phyloP scores from a whole-genome alignment of 2,797 vertebrate species.

The Premnoplex brunnescens region DNA sequence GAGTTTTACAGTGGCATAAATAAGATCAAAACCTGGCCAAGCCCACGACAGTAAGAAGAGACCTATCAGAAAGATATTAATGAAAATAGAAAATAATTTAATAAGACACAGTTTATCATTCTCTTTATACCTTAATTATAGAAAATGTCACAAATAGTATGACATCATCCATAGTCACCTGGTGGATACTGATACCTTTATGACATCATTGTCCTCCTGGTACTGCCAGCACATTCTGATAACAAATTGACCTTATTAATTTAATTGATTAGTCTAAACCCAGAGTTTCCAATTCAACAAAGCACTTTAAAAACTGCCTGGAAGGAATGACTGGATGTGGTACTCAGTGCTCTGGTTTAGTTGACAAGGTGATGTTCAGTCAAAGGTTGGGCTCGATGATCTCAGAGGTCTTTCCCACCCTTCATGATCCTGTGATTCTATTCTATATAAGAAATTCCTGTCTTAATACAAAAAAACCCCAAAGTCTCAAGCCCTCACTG shows the following conservation, averaged over 20 bases:
- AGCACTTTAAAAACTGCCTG: not conserved
- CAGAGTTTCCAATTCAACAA: not conserved
- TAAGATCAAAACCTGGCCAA: not conserved
- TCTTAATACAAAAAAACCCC: not conserved
- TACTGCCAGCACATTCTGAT: not conserved
- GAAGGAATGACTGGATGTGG: rapidly evolving
- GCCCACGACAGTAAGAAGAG: not conserved
- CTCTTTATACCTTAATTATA: not conserved
- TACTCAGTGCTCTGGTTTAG: not conserved
- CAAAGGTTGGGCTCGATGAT: rapidly evolving
- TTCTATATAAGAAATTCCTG: not conserved
- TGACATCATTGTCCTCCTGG: rapidly evolving
- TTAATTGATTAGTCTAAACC: not conserved
- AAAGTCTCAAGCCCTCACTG: not conserved
- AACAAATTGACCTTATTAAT: not conserved
- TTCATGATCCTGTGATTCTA: not conserved
- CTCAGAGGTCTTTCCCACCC: not conserved
- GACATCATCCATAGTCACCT: not conserved
- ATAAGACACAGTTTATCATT: not conserved
- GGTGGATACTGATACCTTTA: not conserved
- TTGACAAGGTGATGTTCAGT: not conserved
- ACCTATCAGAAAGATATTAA: not conserved
- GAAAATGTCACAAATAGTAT: not conserved
- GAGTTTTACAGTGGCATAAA: not conserved
- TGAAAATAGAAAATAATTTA: not conserved